phyloP scores from a whole-genome alignment of 1,140 invertebrate species.

The Odontomachus brunneus region DNA sequence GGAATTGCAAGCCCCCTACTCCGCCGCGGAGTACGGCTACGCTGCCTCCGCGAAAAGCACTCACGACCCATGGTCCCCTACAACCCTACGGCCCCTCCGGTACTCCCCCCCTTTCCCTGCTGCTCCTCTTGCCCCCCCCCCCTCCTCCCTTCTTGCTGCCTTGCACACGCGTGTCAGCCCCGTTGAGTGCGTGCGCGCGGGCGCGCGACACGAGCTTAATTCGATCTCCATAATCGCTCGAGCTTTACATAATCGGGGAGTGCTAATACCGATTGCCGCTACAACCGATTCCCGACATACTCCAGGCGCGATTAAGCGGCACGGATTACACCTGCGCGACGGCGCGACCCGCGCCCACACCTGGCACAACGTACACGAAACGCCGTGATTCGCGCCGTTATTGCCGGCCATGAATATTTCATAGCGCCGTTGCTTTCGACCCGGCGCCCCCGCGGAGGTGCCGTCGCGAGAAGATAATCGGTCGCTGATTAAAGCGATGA shows the following conservation, averaged over 20 bases:
- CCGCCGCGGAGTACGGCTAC: slow-evolving; percentile 27
- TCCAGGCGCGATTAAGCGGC: slow-evolving; percentile 69
- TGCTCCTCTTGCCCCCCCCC: not conserved
- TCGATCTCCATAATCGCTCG: slow-evolving; percentile 80
- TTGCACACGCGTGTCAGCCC: slow-evolving; percentile 54
- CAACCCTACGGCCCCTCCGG: slow-evolving; percentile 60
- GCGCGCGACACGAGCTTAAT: slow-evolving; percentile 77
- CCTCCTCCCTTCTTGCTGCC: slow-evolving; percentile 15
- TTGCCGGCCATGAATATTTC: slow-evolving; percentile 44
- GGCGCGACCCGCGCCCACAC: slow-evolving; percentile 20
- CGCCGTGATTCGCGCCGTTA: slow-evolving; percentile 30
- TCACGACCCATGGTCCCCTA: slow-evolving; percentile 46
- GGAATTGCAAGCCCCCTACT: slow-evolving; percentile 76
- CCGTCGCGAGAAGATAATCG: slow-evolving; percentile 17
- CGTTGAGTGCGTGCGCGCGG: slow-evolving; percentile 62
- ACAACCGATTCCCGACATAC: slow-evolving; percentile 69
- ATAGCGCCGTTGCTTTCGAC: slow-evolving; percentile 39
- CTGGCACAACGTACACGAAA: slow-evolving; percentile 39
- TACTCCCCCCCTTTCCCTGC: too few species aligned
- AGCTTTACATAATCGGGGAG: slow-evolving; percentile 79
- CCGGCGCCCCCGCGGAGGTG: too few species aligned
- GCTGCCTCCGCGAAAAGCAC: slow-evolving; percentile 53
- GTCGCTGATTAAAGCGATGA: not conserved
- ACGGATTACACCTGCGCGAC: slow-evolving; percentile 70
- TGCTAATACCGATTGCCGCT: slow-evolving; percentile 73